Percentiles rank a stretch among this genome's conserved stretches.
Conservation (phyloP, 1,140 invertebrate genomes). For the Glomeris maerens region DNA sequence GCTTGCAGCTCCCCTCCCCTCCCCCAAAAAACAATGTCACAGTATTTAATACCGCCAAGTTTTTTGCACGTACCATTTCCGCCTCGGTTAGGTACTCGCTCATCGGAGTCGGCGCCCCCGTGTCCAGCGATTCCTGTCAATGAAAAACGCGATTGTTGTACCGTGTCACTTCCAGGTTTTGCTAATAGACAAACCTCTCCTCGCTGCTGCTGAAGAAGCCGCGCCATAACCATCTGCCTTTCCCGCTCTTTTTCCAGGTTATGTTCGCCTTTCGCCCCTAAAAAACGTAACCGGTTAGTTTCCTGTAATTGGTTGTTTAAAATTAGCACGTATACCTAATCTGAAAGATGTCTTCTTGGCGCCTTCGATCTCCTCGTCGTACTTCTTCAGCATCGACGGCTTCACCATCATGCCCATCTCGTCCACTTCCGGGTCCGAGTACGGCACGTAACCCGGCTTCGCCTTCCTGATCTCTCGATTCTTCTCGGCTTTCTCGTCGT, state of each 20-base stretch:
- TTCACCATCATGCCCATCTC: slow-evolving; percentile 54
- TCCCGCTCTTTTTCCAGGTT: slow-evolving; percentile 27
- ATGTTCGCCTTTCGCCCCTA: slow-evolving; percentile 18
- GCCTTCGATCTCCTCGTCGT: slow-evolving; percentile 89
- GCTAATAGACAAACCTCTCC: too few species aligned
- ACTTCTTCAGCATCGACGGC: slow-evolving; percentile 61
- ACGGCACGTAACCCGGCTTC: slow-evolving; percentile 64
- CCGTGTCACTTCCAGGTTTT: not conserved
- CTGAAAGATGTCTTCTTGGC: slow-evolving; percentile 59
- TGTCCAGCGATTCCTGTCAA: slow-evolving; percentile 44
- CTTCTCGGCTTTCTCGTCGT: slow-evolving; percentile 80
- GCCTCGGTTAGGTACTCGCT: slow-evolving; percentile 75
- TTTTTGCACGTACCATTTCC: slow-evolving; percentile 42
- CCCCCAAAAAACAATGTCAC: too few species aligned
- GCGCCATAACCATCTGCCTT: slow-evolving; percentile 28
- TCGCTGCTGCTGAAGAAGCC: slow-evolving; percentile 29
- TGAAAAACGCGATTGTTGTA: not conserved
- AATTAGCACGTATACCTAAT: slow-evolving; percentile 44
- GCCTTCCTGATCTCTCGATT: slow-evolving; percentile 75
- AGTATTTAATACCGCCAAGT: too few species aligned
- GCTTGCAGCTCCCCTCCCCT: too few species aligned
- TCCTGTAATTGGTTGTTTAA: slow-evolving; percentile 24
- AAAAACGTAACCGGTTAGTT: too few species aligned
- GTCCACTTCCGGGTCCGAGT: slow-evolving; percentile 73
- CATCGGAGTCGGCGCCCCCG: slow-evolving; percentile 53